Evolutionary conservation across 2,113 vertebrate genomes (phyloP).

Genomic region (Barbus barbus): DNA sequence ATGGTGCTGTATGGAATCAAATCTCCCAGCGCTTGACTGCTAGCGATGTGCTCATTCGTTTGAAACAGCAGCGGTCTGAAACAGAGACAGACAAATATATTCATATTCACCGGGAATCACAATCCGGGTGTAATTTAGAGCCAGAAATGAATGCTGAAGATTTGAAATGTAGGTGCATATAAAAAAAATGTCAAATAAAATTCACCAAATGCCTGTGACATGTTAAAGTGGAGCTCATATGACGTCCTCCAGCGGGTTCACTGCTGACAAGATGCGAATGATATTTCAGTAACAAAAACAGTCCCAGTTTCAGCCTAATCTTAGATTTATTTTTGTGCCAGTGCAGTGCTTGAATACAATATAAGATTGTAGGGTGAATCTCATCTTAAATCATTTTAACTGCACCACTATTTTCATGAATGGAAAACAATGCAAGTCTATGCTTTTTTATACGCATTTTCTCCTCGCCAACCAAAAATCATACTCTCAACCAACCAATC

Average conservation of each 20-base stretch:
- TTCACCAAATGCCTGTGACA: not conserved
- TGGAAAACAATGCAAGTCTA: not conserved
- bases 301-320: not conserved
- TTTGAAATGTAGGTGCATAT: not conserved
- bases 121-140: not conserved
- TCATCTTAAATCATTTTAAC: too few relatives aligned
- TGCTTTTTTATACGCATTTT: too few relatives aligned
- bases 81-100: constrained; percentile 48
- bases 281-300: not conserved
- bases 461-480: too few relatives aligned
- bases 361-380: not conserved
- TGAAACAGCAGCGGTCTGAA: constrained; percentile 93
- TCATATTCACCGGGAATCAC: constrained; percentile 26
- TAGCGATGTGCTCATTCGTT: constrained; percentile 89
- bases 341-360: not conserved
- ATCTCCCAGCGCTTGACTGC: constrained; percentile 86
- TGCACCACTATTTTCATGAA: not conserved
- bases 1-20: constrained; percentile 90
- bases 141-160: constrained; percentile 13
- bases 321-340: not conserved
- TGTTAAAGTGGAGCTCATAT: not conserved
- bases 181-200: not conserved
- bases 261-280: not conserved
- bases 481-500: too few relatives aligned
- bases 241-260: not conserved